These are phyloP conservation scores for Ailurus styani DNA, from an alignment of 2,113 vertebrate species.

Conservation along the genomic window DNA sequence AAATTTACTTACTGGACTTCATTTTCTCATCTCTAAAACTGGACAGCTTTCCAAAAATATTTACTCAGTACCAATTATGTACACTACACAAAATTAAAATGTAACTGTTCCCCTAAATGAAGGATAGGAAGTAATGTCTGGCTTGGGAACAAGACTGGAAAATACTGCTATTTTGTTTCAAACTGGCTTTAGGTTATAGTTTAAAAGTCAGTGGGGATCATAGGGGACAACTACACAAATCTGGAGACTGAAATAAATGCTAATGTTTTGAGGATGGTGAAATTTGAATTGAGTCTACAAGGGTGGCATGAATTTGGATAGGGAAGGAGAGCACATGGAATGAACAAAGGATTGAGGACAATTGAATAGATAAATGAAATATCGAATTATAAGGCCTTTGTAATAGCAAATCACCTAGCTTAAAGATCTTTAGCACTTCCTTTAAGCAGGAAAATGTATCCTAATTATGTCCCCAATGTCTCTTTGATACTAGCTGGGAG, in stretches of 20 bases:
- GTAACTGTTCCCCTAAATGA: not conserved
- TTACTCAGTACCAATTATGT: not conserved
- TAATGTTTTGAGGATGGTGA: not conserved
- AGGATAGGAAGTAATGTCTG: not conserved
- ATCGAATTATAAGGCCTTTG: not conserved
- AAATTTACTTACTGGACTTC: not conserved
- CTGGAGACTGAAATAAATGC: not conserved
- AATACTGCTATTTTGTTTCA: not conserved
- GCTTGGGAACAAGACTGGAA: not conserved
- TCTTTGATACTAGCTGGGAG: not conserved
- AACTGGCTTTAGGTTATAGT: not conserved
- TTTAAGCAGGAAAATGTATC: not conserved
- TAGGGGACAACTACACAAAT: not conserved
- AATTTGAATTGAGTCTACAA: not conserved
- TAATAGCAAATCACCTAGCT: not conserved
- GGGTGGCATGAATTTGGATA: not conserved
- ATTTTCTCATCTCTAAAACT: constrained; percentile 28
- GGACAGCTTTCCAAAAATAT: not conserved
- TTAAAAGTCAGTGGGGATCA: not conserved
- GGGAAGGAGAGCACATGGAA: not conserved
- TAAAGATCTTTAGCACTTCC: not conserved
- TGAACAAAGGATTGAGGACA: not conserved
- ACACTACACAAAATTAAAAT: not conserved
- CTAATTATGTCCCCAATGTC: not conserved
- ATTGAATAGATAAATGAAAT: not conserved